Base-by-base conservation (phyloP, 1,140 invertebrate species). In the Heliconius eleuchia region DNA sequence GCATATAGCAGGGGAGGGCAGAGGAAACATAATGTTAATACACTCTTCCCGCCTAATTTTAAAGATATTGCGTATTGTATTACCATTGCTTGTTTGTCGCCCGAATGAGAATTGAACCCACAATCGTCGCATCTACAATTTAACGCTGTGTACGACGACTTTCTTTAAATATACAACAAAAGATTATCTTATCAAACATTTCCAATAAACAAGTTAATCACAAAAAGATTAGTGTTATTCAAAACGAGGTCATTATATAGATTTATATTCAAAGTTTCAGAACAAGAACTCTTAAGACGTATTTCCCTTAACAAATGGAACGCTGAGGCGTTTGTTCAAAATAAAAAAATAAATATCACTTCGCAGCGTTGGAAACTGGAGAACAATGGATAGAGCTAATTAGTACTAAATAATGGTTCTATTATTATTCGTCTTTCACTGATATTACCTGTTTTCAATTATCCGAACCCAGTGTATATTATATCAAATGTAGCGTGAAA, bases 371-470 rank as follows among this genome's bases (percentile, higher is more conserved):
- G 60, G 60, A 30, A 66, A 27, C 60, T 30, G 13, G 27, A 16
- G 9, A 30, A 66, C 60, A 66, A 66, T 66, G 27, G 60, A 66
- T 8, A 66, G 23, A 13, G 57, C 27, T 80, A 75, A 80, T 57
- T 73, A 46, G 46, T 34, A 73, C 72, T 46, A 79, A 71, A 71
- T 46, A 71, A 71, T 30, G 72, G 42, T 77, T 77, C 46, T 27
- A 52, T 34, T 74, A 57, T 74, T 74, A 74, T 30, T 19, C 52
- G 73, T 19, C 34, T 74, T 55, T 77, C 50, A 55, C 39, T 46
- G 18, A 70, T 77, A 80, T 80, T 70, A 73, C 71, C 39, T 75
- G 30, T 55, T 74, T 76, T 50, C 74, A 76, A 76, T 76, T 76
- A 46, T 11, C 66, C 37, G 57, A 50, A 66, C 34, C 2, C 34